Evolutionary conservation across 2,113 vertebrate genomes (phyloP).

Genomic region (Chaetops frenatus): DNA sequence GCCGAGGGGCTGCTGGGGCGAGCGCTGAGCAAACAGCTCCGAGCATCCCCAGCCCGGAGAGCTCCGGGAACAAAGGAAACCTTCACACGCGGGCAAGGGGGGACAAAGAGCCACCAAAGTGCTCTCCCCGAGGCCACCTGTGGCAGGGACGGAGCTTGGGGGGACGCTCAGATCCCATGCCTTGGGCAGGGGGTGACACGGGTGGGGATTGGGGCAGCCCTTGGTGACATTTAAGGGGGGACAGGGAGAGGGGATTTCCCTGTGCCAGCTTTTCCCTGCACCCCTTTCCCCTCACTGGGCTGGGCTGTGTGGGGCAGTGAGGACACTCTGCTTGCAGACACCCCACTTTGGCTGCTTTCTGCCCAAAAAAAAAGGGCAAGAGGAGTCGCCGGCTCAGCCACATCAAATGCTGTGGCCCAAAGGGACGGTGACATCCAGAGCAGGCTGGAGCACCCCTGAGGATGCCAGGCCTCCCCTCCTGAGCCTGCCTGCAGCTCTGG

Average conservation of each 20-base stretch:
- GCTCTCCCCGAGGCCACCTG: neutral
- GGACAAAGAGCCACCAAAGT: neutral
- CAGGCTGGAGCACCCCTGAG: neutral
- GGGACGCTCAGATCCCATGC: neutral
- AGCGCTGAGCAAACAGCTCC: constrained; percentile 22
- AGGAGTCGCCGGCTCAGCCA: neutral
- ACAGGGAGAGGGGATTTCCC: rapidly evolving
- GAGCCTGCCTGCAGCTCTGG: neutral
- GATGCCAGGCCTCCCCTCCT: neutral
- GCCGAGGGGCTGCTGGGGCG: constrained; percentile 37
- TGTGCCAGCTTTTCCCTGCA: neutral
- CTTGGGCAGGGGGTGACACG: too few species aligned
- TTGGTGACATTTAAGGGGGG: neutral
- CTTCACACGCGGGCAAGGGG: neutral
- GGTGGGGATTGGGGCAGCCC: rapidly evolving
- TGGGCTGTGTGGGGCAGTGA: neutral
- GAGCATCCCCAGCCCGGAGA: neutral
- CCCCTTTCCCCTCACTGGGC: rapidly evolving
- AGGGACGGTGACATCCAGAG: neutral
- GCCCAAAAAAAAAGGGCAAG: neutral
- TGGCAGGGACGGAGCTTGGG: neutral
- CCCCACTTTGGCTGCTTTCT: neutral
- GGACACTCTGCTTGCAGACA: rapidly evolving
- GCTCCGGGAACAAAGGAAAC: neutral
- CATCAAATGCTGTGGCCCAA: neutral